Conservation (phyloP, 1,140 invertebrate species). For the Stegodyphus mimosarum region DNA sequence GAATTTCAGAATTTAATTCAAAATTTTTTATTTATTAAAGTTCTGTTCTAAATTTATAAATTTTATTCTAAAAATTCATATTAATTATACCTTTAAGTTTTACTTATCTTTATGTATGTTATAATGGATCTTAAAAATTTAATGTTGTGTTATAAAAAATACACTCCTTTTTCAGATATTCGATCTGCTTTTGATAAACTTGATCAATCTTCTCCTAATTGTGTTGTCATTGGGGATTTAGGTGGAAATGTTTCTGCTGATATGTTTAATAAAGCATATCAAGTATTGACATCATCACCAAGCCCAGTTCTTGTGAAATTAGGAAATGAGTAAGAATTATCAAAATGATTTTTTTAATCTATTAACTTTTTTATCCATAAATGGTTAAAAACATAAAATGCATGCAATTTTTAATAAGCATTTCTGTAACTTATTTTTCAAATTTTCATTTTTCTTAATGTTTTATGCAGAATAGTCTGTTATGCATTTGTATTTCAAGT, state of each 20-base stretch:
- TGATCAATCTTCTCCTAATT: slow-evolving; percentile 71
- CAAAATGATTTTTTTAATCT: not conserved
- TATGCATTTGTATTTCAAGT: too few relatives aligned
- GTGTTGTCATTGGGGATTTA: slow-evolving; percentile 74
- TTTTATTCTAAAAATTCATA: too few relatives aligned
- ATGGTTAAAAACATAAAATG: too few relatives aligned
- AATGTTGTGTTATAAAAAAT: not conserved
- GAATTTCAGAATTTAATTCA: too few relatives aligned
- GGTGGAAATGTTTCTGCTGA: slow-evolving; percentile 71
- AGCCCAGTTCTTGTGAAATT: slow-evolving; percentile 71
- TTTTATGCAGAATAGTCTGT: too few relatives aligned
- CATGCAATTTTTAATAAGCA: too few relatives aligned
- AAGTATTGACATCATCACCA: slow-evolving; percentile 68
- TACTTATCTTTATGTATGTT: not conserved
- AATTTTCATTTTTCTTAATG: too few relatives aligned
- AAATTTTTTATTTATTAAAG: too few relatives aligned
- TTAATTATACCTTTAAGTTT: too few relatives aligned
- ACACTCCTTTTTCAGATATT: slow-evolving; percentile 67
- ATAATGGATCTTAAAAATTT: not conserved
- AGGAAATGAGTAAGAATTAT: slow-evolving; percentile 70
- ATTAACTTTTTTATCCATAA: too few relatives aligned
- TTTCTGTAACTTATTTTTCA: too few relatives aligned
- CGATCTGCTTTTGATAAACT: slow-evolving; percentile 70
- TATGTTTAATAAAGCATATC: slow-evolving; percentile 73
- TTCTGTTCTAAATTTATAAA: too few relatives aligned